Conservation (phyloP, 1,140 invertebrate species). For the Drosophila willistoni region DNA sequence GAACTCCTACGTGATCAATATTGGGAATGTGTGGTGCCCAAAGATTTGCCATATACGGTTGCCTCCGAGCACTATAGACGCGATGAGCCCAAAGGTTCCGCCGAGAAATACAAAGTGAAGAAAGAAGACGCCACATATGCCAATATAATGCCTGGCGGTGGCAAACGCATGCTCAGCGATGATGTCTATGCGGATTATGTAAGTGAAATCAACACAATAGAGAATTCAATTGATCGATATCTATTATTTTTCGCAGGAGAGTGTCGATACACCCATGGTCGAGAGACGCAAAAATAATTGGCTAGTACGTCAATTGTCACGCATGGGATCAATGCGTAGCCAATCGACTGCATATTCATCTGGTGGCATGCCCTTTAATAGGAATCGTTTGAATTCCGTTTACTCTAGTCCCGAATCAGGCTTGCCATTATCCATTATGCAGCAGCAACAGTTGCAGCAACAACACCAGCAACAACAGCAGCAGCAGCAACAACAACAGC, state of each 20-base stretch:
- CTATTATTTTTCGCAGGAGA: conserved; percentile 86
- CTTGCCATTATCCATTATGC: conserved; percentile 71
- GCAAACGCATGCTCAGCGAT: conserved; percentile 86
- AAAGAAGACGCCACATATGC: conserved; percentile 92
- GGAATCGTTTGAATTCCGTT: conserved; percentile 89
- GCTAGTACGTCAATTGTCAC: conserved; percentile 91
- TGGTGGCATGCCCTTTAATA: conserved; percentile 89
- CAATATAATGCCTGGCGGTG: conserved; percentile 85
- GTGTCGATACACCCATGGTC: conserved; percentile 93
- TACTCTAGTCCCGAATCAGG: conserved; percentile 91
- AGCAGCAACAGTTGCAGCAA: conserved; percentile 79
- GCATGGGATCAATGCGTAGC: conserved; percentile 92
- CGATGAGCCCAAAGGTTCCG: conserved; percentile 92
- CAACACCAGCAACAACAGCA: conserved; percentile 69
- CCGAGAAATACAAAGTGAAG: conserved; percentile 93
- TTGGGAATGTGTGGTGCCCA: conserved; percentile 95
- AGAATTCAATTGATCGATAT: too few relatives aligned
- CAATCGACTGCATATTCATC: conserved; percentile 93
- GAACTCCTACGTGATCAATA: conserved; percentile 94
- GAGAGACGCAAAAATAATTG: conserved; percentile 94
- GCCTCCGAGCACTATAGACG: conserved; percentile 92
- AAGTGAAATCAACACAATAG: conserved; percentile 82
- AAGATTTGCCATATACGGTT: conserved; percentile 93
- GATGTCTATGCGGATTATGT: conserved; percentile 94
- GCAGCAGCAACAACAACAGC: conserved; percentile 74